Evolutionary conservation across 2,888 invertebrate species (phyloP).

Genomic region (Leptarthrus brevirostris): DNA sequence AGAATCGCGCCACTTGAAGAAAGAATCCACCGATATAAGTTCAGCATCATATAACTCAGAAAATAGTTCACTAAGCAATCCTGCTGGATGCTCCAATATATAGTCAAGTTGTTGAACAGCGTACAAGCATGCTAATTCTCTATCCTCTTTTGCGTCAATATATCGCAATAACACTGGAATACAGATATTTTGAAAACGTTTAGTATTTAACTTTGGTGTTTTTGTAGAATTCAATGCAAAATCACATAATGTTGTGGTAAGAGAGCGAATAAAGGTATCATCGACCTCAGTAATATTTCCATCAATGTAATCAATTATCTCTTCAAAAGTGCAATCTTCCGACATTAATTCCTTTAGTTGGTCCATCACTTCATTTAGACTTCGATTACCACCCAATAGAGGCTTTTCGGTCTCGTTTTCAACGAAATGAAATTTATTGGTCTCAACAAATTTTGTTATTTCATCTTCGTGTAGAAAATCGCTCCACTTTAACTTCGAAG

Average conservation of each 20-base stretch:
- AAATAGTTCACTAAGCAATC: constrained; percentile 80
- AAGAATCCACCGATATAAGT: constrained; percentile 83
- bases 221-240: constrained; percentile 64
- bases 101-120: constrained; percentile 84
- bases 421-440: constrained; percentile 69
- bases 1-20: constrained; percentile 82
- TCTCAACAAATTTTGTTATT: constrained; percentile 69
- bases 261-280: constrained; percentile 74
- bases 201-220: constrained; percentile 61
- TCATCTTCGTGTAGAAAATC: constrained; percentile 69
- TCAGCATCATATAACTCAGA: constrained; percentile 82
- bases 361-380: constrained; percentile 67
- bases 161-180: constrained; percentile 62
- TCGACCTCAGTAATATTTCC: constrained; percentile 66
- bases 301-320: constrained; percentile 73
- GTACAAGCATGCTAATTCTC: constrained; percentile 85
- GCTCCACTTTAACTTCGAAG: constrained; percentile 69
- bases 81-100: constrained; percentile 81
- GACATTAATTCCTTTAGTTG: constrained; percentile 70
- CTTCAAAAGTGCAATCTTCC: constrained; percentile 69
- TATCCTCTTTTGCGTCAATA: constrained; percentile 75
- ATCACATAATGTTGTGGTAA: constrained; percentile 75
- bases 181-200: constrained; percentile 61
- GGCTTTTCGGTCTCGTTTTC: constrained; percentile 57
- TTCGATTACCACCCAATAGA: constrained; percentile 13